Conservation (phyloP, 2,888 invertebrate species). For the Bugula neritina region DNA sequence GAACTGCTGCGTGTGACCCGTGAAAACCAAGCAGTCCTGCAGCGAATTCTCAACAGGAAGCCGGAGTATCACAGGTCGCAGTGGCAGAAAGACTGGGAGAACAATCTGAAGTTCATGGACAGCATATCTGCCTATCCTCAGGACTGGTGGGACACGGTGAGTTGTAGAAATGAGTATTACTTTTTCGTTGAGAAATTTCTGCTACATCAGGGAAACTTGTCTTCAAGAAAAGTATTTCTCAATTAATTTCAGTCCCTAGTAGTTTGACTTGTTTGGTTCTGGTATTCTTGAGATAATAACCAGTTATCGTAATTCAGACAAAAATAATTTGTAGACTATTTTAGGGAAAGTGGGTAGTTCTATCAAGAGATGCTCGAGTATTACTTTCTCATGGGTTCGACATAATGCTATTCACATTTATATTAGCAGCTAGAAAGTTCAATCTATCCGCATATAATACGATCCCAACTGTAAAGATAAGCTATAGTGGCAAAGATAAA, state of each 20-base stretch:
- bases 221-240: not conserved
- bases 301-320: too few species aligned
- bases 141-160: constrained; percentile 46
- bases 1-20: constrained; percentile 50
- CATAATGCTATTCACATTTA: too few species aligned
- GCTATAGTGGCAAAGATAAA: too few species aligned
- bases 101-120: constrained; percentile 50
- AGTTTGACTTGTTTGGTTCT: too few species aligned
- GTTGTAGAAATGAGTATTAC: not conserved
- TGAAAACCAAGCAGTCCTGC: constrained; percentile 52
- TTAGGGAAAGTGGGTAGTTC: too few species aligned
- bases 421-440: too few species aligned
- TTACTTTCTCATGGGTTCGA: too few species aligned
- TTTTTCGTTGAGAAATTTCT: not conserved
- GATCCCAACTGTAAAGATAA: too few species aligned
- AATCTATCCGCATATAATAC: too few species aligned
- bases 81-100: constrained; percentile 50
- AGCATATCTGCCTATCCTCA: constrained; percentile 49
- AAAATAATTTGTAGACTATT: too few species aligned
- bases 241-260: not conserved
- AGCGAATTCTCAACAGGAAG: constrained; percentile 44
- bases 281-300: too few species aligned
- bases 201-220: not conserved
- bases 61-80: constrained; percentile 47
- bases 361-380: too few species aligned